phyloP scores from a whole-genome alignment of 2,113 vertebrate species.

The Monarcha castaneiventris region DNA sequence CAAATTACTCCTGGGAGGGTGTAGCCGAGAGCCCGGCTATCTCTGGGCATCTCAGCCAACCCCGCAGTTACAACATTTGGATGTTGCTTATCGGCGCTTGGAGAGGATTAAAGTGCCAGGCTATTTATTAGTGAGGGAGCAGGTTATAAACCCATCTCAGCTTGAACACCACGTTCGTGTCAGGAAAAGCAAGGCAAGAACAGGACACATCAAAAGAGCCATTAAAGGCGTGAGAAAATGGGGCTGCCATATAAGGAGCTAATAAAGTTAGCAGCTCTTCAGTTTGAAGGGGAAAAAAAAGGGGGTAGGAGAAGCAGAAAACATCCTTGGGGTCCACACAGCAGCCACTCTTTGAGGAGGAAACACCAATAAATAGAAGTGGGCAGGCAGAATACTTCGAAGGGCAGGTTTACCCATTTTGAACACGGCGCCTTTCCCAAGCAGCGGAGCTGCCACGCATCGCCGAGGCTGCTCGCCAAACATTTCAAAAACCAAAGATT shows the following conservation, averaged over 20 bases:
- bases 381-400: neutral
- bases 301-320: neutral
- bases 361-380: neutral
- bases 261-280: conserved; percentile 34
- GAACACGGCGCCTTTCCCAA: accelerated
- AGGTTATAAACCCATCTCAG: conserved; percentile 23
- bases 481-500: neutral
- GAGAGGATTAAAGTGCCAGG: neutral
- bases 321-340: neutral
- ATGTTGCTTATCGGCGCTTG: neutral
- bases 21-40: neutral
- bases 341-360: neutral
- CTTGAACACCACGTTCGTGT: neutral
- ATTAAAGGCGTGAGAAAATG: conserved; percentile 51
- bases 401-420: neutral
- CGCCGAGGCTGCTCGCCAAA: accelerated
- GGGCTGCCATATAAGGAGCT: conserved; percentile 38
- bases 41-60: neutral
- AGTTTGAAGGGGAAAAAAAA: neutral
- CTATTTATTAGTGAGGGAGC: neutral
- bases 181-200: neutral
- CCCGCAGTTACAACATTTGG: neutral
- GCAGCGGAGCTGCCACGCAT: neutral
- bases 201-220: conserved; percentile 28
- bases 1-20: neutral